Evolutionary conservation across 2,888 invertebrate species (phyloP), one percentile per base, ranked within the genome.

Genomic region (Drosophila vallismaia): DNA sequence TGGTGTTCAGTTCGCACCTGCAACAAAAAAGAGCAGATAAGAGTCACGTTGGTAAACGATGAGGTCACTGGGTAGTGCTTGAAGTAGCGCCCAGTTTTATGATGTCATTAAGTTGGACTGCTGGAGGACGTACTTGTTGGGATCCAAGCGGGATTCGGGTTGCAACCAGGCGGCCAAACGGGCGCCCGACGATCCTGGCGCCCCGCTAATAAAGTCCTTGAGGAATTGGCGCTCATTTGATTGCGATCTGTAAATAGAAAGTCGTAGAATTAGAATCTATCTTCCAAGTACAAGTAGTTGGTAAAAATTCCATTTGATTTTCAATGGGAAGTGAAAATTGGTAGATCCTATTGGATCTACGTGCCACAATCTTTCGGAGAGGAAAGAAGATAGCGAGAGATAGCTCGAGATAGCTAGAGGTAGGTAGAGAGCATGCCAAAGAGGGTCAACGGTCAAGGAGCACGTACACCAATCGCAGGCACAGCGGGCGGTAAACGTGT

Each of bases 121-220:
- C 5, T 2, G 1, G 26, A 7, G 10, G 9, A 73, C 86, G 74
- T 72, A 91, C 91, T 91, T 91, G 66, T 92, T 89, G 0, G 98
- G 97, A 92, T 98, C 98, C 50, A 98, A 95, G 76, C 96, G 95
- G 28, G 98, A 95, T 86, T 97, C 97, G 1, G 98, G 98, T 89
- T 98, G 97, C 60, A 99, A 92, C 98, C 99, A 99, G 89, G 97
- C 95, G 0, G 98, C 98, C 75, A 99, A 92, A 56, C 98, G 94
- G 4, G 98, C 98, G 0, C 99, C 99, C 1, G 97, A 97, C 0
- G 95, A 94, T 8, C 96, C 96, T 19, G 96, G 94, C 0, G 95
- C 95, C 60, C 97, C 97, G 33, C 95, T 94, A 52, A 99, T 97
- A 90, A 99, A 97, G 90, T 99, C 98, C 64, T 96, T 94, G 55